Evolutionary conservation across 2,888 invertebrate species (phyloP).

Genomic region (Parochlus steinenii): DNA sequence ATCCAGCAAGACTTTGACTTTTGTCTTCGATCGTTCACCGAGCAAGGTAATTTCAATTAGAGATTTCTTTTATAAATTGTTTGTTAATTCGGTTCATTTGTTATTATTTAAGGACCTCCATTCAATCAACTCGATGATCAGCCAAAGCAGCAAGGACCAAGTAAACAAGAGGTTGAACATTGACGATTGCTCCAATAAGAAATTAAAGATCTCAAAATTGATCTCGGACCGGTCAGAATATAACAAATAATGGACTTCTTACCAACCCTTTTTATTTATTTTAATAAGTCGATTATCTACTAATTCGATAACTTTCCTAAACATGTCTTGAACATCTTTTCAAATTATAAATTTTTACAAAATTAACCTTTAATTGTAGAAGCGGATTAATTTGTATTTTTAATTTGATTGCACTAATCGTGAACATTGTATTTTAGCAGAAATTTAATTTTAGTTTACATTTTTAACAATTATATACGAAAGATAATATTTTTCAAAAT

Average conservation of each 20-base stretch:
- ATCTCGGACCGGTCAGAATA: conserved; percentile 8
- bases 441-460: too few relatives aligned
- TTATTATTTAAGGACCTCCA: conserved; percentile 4
- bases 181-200: conserved; percentile 1
- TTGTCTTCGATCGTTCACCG: conserved; percentile 25
- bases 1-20: conserved; percentile 24
- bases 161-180: conserved; percentile 8
- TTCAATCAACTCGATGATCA: conserved; percentile 7
- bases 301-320: too few relatives aligned
- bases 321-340: too few relatives aligned
- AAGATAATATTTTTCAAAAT: too few relatives aligned
- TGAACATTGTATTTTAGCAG: too few relatives aligned
- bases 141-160: neutral
- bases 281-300: too few relatives aligned
- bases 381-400: too few relatives aligned
- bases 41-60: conserved; percentile 20
- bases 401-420: too few relatives aligned
- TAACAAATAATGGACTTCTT: conserved; percentile 7
- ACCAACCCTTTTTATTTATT: too few relatives aligned
- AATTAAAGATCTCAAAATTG: conserved; percentile 1
- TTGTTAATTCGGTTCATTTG: neutral
- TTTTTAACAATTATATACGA: too few relatives aligned
- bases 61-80: neutral
- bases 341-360: too few relatives aligned
- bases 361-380: too few relatives aligned